Evolutionary conservation across 1,140 invertebrate genomes (phyloP), one percentile per base, ranked within the genome.

Genomic region (Drosophila triauraria): DNA sequence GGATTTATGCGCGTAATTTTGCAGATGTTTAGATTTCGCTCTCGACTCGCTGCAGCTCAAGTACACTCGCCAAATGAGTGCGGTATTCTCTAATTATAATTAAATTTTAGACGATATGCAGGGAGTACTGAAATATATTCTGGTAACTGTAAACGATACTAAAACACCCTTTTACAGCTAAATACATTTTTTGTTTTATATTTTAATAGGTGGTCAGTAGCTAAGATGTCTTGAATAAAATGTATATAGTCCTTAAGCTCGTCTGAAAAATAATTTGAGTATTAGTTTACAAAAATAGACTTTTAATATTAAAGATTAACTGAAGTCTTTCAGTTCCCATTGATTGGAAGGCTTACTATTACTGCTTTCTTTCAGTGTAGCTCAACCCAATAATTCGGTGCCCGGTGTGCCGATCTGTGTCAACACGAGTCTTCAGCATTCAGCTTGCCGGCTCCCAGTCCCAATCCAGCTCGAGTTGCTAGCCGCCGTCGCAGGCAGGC

Each of bases 1-100:
- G 86, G 86, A 91, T 91, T 91, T 91, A 91, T 91, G 80, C 79
- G 82, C 79, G 87, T 91, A 91, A 91, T 91, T 91, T 91, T 79
- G 87, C 87, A 91, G 87, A 91, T 91, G 87, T 91, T 91, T 87
- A 80, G 88, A 91, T 91, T 91, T 91, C 48, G 63, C 56, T 57
- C 32, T 75, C 63, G 17, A 46, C 54, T 51, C 35, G 30, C 38
- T 48, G 46, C 57, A 53, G 50, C 47, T 57, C 15, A 48, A 56
- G 40, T 42, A 58, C 51, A 79, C 71, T 54, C 2, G n/a, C 4
- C 6, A 42, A 69, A 71, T 40, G 2, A 9, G 32, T 35, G 43
- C 15, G 32, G 13, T 46, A 3, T 27, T 35, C 1, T 40, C 13
- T 32, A 23, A 46, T 40, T 56, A 25, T 10, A n/a, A 56, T 40